These are phyloP conservation scores for Cotesia chilonis DNA, from an alignment of 1,140 invertebrate genomes.

Conservation along the genomic window DNA sequence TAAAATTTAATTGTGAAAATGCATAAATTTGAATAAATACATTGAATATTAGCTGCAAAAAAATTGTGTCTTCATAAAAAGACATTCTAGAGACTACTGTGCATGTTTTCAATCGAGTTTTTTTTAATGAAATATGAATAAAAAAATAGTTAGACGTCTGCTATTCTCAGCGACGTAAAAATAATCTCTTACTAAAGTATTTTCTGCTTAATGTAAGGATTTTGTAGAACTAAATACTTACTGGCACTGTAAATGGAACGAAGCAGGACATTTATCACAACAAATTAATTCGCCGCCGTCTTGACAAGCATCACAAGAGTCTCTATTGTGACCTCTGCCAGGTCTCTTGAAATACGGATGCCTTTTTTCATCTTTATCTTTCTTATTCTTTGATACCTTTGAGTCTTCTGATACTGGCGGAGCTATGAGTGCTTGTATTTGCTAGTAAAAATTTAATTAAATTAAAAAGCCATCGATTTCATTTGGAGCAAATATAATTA, in stretches of 20 bases:
- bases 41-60: no score
- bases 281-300: conserved; percentile 96
- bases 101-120: no score
- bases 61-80: no score
- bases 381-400: conserved; percentile 67
- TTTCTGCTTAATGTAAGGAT: neutral
- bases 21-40: no score
- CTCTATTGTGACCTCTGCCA: conserved; percentile 91
- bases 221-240: conserved; percentile 66
- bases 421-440: conserved; percentile 88
- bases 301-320: conserved; percentile 89
- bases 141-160: no score
- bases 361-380: conserved; percentile 71
- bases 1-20: no score
- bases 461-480: conserved; percentile 6
- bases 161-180: neutral
- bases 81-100: no score
- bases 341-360: conserved; percentile 87
- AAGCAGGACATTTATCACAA: conserved; percentile 93
- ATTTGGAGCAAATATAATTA: no score
- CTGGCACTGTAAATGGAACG: conserved; percentile 95
- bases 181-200: neutral
- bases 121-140: no score
- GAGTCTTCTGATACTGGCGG: conserved; percentile 81
- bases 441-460: conserved; percentile 66